phyloP scores from a whole-genome alignment of 2,888 invertebrate genomes.

The Brachyptera putata region DNA sequence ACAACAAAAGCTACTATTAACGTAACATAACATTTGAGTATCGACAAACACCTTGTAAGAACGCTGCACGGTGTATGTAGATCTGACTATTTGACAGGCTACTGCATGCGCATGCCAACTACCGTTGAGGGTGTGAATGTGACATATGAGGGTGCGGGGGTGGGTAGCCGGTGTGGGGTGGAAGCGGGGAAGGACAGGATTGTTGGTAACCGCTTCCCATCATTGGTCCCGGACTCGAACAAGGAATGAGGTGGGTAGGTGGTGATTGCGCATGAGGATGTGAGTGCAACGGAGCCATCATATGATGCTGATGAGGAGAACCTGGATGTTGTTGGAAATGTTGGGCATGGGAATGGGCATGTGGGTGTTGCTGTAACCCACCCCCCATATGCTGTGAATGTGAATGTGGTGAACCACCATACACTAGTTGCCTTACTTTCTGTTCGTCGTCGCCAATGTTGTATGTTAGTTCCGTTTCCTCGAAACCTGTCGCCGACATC shows the following conservation, averaged over 20 bases:
- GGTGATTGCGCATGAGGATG: slow-evolving; percentile 55
- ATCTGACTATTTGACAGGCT: background rate
- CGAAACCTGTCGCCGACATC: slow-evolving; percentile 97
- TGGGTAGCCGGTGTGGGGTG: slow-evolving; percentile 51
- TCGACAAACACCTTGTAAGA: no score
- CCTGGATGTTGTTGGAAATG: slow-evolving; percentile 45
- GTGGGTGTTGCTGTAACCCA: slow-evolving; percentile 33
- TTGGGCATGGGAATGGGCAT: slow-evolving; percentile 45
- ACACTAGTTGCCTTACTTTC: slow-evolving; percentile 96
- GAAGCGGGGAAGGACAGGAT: slow-evolving; percentile 67
- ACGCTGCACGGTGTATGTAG: background rate
- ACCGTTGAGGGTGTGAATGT: slow-evolving; percentile 77
- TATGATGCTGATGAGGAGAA: slow-evolving; percentile 54
- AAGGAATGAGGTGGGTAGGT: slow-evolving; percentile 52
- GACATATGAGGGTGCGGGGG: slow-evolving; percentile 66
- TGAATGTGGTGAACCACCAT: slow-evolving; percentile 57
- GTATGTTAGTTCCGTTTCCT: slow-evolving; percentile 97
- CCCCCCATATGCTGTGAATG: slow-evolving; percentile 35
- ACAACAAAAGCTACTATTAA: slow-evolving; percentile 18
- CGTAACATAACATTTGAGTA: background rate
- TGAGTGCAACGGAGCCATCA: slow-evolving; percentile 60
- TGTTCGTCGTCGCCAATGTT: slow-evolving; percentile 92
- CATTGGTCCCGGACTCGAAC: slow-evolving; percentile 68
- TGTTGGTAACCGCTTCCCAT: slow-evolving; percentile 51
- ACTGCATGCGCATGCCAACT: slow-evolving; percentile 43